Evolutionary conservation across 1,140 invertebrate species (phyloP).

Genomic region (Caenorhabditis latens): DNA sequence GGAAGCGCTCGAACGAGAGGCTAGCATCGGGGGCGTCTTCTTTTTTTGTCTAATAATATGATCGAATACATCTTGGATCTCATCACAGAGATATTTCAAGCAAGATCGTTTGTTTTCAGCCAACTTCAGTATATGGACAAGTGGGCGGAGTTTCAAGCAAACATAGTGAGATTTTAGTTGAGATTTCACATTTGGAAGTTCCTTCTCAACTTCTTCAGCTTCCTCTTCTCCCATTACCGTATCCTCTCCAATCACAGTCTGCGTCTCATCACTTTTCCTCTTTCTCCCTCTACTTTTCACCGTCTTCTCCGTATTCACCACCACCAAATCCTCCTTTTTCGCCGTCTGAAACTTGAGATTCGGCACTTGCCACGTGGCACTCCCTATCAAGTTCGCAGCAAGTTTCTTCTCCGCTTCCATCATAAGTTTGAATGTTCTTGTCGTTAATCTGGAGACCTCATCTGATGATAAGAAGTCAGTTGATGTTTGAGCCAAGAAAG

Average conservation of each 20-base stretch:
- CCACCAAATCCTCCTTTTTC: background rate
- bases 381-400: background rate
- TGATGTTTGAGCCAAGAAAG: background rate
- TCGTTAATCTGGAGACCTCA: background rate
- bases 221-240: background rate
- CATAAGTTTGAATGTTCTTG: background rate
- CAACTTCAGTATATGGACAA: slow-evolving; percentile 17
- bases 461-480: background rate
- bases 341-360: background rate
- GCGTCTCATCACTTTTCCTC: slow-evolving; percentile 30
- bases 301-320: background rate
- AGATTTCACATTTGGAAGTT: background rate
- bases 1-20: background rate
- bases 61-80: slow-evolving; percentile 2
- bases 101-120: background rate
- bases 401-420: slow-evolving; percentile 28
- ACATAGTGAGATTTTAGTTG: slow-evolving; percentile 22
- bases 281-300: background rate
- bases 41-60: background rate
- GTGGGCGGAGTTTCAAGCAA: slow-evolving; percentile 2
- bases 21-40: background rate
- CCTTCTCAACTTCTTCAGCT: background rate
- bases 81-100: slow-evolving; percentile 23
- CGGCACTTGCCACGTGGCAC: slow-evolving; percentile 27
- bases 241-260: background rate